Evolutionary conservation across 2,113 vertebrate species (phyloP).

Genomic region (Pyxicephalus adspersus): DNA sequence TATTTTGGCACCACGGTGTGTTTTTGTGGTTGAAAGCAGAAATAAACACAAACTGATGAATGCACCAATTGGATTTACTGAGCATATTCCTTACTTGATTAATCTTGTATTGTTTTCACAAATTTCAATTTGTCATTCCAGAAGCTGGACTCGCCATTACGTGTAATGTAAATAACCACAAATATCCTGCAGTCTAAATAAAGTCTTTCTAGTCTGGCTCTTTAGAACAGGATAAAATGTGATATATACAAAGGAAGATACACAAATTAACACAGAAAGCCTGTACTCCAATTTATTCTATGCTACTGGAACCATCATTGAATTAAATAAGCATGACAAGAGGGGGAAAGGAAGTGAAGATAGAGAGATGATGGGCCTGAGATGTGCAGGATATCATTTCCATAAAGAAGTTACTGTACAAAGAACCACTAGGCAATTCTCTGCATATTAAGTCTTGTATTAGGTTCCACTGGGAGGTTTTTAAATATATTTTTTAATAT

Average conservation of each 20-base stretch:
- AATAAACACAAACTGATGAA: constrained; percentile 24
- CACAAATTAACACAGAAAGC: not conserved
- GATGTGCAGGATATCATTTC: too few relatives aligned
- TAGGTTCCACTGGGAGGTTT: too few relatives aligned
- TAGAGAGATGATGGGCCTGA: too few relatives aligned
- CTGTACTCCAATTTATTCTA: not conserved
- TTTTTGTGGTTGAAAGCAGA: constrained; percentile 22
- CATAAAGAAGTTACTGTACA: too few relatives aligned
- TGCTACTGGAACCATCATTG: too few relatives aligned
- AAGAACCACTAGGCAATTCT: too few relatives aligned
- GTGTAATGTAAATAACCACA: not conserved
- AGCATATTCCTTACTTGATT: not conserved
- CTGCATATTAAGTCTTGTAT: too few relatives aligned
- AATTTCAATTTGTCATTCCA: not conserved
- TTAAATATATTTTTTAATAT: too few relatives aligned
- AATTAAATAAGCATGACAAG: too few relatives aligned
- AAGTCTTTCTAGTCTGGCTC: not conserved
- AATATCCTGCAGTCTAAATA: not conserved
- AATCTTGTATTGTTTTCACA: not conserved
- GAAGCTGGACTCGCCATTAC: not conserved
- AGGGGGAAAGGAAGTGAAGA: too few relatives aligned
- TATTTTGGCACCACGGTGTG: constrained; percentile 15
- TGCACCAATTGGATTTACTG: not conserved
- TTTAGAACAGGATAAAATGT: not conserved
- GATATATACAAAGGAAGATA: not conserved